Evolutionary conservation across 2,888 invertebrate genomes (phyloP).

Genomic region (Lasioglossum oenotherae): DNA sequence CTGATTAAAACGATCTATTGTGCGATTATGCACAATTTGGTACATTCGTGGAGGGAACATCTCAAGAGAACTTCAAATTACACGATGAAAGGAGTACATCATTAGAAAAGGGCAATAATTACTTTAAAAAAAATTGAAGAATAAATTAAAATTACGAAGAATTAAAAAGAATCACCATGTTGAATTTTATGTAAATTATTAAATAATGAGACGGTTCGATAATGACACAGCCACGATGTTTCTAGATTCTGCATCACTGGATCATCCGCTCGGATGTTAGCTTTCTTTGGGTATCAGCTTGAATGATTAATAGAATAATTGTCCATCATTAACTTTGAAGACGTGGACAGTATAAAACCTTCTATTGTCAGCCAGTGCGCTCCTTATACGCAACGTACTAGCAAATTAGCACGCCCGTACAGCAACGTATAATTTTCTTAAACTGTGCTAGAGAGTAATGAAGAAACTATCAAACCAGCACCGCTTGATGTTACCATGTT

Average conservation of each 20-base stretch:
- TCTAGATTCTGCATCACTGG: neutral
- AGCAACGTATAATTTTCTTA: conserved; percentile 2
- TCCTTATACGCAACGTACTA: neutral
- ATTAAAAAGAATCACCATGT: neutral
- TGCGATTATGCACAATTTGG: neutral
- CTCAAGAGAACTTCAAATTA: no score
- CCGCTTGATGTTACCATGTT: neutral
- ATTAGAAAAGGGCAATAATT: no score
- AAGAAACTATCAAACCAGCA: neutral
- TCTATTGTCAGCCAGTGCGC: conserved; percentile 30
- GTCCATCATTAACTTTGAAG: conserved; percentile 31
- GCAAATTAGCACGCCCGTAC: conserved; percentile 17
- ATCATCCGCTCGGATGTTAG: neutral
- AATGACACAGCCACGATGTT: neutral
- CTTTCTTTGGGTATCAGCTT: neutral
- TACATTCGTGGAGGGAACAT: neutral
- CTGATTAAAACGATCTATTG: neutral
- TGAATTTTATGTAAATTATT: neutral
- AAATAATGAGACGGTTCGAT: neutral
- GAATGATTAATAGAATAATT: conserved; percentile 35
- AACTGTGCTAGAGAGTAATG: neutral
- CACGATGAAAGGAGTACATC: no score
- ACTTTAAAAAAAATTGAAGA: neutral
- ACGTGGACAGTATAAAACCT: conserved; percentile 27
- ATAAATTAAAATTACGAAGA: no score